A percentile compares a stretch with the other conserved stretches of the same genome.
phyloP scores from a whole-genome alignment of 2,113 vertebrate species.

The Istiophorus platypterus region DNA sequence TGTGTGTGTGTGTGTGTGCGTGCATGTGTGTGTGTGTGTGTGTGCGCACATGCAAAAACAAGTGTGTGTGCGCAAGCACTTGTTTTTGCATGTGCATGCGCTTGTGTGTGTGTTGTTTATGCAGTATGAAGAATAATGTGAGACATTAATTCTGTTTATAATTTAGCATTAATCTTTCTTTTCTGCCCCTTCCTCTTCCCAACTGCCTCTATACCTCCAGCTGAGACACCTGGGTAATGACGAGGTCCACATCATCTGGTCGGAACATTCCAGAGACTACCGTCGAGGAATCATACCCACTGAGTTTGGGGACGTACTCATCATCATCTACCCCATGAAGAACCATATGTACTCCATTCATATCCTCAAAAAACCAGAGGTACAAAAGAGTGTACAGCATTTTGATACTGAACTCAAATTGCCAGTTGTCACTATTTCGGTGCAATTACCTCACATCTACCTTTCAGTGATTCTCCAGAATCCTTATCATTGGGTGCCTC shows the following conservation, averaged over 20 bases:
- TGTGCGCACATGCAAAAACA: too few species aligned
- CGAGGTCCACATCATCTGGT: constrained; percentile 99
- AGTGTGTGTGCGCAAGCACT: too few species aligned
- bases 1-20: not conserved
- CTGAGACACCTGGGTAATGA: constrained; percentile 98
- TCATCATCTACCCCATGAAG: constrained; percentile 99
- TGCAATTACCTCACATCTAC: not conserved
- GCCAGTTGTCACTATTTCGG: not conserved
- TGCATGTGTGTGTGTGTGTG: not conserved
- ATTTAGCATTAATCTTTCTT: constrained; percentile 22
- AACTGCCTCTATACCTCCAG: constrained; percentile 74
- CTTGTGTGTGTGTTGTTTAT: constrained; percentile 19
- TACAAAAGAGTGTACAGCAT: constrained; percentile 62
- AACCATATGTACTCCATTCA: constrained; percentile 99
- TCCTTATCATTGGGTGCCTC: not conserved
- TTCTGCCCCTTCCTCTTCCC: not conserved
- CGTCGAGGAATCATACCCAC: constrained; percentile 98
- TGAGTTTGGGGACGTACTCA: constrained; percentile 98
- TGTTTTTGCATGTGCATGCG: too few species aligned
- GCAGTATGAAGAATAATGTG: constrained; percentile 5
- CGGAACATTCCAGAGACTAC: constrained; percentile 98
- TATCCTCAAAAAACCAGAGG: constrained; percentile 99
- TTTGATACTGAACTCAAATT: not conserved
- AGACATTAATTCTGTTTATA: constrained; percentile 27
- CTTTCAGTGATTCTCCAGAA: constrained; percentile 1